Evolutionary conservation across 2,888 invertebrate species (phyloP).

Genomic region (Harpalus rufipes): DNA sequence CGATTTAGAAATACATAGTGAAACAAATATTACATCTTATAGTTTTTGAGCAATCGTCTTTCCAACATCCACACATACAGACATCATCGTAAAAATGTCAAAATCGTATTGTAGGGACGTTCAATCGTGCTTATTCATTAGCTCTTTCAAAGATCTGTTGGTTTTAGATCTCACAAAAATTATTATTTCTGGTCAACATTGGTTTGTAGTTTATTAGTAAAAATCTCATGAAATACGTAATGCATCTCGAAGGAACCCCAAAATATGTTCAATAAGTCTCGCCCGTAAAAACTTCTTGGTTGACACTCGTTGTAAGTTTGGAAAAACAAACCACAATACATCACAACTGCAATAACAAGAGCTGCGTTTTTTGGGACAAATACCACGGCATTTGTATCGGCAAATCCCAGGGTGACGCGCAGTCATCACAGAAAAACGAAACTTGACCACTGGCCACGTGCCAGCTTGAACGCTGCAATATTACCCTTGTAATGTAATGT

Average conservation of each 20-base stretch:
- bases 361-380: conserved; percentile 48
- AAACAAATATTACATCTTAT: too few relatives aligned
- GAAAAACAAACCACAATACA: conserved; percentile 59
- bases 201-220: too few relatives aligned
- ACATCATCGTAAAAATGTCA: too few relatives aligned
- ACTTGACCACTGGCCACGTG: conserved; percentile 49
- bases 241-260: neutral
- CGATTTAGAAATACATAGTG: too few relatives aligned
- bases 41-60: too few relatives aligned
- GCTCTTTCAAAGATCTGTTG: too few relatives aligned
- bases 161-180: too few relatives aligned
- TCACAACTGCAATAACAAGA: conserved; percentile 63
- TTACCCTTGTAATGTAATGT: conserved; percentile 65
- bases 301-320: conserved; percentile 50
- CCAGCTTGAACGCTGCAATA: conserved; percentile 56
- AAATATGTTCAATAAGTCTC: conserved; percentile 6
- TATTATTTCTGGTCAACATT: too few relatives aligned
- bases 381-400: conserved; percentile 40
- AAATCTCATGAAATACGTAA: neutral
- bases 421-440: conserved; percentile 44
- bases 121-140: too few relatives aligned
- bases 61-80: too few relatives aligned
- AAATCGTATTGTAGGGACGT: too few relatives aligned
- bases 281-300: neutral
- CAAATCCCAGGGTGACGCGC: conserved; percentile 39